Percentiles rank a stretch among this genome's conserved stretches.
Conservation (phyloP, 2,888 invertebrate genomes). For the Rambutsinella grinnellia region DNA sequence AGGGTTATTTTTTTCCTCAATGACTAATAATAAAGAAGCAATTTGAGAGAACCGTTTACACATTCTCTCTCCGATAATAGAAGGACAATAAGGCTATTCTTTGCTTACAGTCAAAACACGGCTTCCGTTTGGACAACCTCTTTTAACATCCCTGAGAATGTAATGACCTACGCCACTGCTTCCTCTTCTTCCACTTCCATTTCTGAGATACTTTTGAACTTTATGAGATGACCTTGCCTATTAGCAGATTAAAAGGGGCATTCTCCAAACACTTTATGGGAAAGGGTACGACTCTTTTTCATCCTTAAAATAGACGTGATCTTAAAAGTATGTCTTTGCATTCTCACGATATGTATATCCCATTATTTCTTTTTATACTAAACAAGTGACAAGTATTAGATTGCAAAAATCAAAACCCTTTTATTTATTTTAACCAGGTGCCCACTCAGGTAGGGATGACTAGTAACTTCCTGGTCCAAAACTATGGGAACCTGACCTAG, state of each 20-base stretch:
- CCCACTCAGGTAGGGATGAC: neutral
- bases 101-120: conserved; percentile 8
- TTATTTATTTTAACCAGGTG: conserved; percentile 43
- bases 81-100: neutral
- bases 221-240: conserved; percentile 28
- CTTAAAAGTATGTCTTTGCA: no score
- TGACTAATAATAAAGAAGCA: neutral
- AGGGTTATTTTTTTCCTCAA: conserved; percentile 37
- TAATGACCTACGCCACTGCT: conserved; percentile 28
- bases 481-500: conserved; percentile 59
- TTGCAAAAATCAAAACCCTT: no score
- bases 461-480: conserved; percentile 38
- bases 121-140: conserved; percentile 41
- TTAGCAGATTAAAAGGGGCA: conserved; percentile 36
- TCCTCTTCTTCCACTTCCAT: neutral
- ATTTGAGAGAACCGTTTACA: conserved; percentile 25
- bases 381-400: neutral
- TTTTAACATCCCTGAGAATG: conserved; percentile 34
- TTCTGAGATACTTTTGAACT: conserved; percentile 10
- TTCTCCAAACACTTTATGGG: neutral
- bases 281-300: neutral
- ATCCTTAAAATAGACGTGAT: neutral
- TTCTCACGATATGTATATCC: no score
- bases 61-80: neutral
- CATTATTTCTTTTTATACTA: neutral